Evolutionary conservation across 2,797 vertebrate genomes (phyloP).

Genomic region (Zonotrichia albicollis): DNA sequence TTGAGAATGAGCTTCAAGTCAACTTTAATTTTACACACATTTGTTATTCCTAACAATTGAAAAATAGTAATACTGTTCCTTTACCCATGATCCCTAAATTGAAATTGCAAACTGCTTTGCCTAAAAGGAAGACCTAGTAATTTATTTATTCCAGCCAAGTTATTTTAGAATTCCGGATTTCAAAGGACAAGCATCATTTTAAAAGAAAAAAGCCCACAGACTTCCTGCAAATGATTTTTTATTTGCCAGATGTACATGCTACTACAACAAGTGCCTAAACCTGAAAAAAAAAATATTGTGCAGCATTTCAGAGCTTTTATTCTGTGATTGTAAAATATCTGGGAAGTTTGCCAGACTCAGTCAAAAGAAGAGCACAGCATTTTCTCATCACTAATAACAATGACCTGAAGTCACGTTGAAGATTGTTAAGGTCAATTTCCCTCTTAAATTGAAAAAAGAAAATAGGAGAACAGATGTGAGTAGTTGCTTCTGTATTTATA

Average conservation of each 20-base stretch:
- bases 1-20: background rate
- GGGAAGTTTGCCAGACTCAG: slow-evolving; percentile 67
- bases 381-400: slow-evolving; percentile 73
- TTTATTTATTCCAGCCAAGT: background rate
- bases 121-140: background rate
- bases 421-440: slow-evolving; percentile 73
- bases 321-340: slow-evolving; percentile 66
- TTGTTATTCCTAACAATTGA: background rate
- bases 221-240: slow-evolving; percentile 34
- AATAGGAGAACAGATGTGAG: slow-evolving; percentile 61
- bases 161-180: background rate
- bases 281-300: background rate
- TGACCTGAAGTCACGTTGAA: slow-evolving; percentile 66
- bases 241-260: slow-evolving; percentile 23
- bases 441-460: slow-evolving; percentile 69
- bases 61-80: background rate
- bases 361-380: slow-evolving; percentile 64
- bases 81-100: background rate
- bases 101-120: background rate
- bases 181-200: background rate
- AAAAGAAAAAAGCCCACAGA: background rate
- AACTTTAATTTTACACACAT: background rate
- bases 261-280: slow-evolving; percentile 31
- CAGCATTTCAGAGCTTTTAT: slow-evolving; percentile 49
- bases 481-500: slow-evolving; percentile 64